Conservation (phyloP, 2,797 vertebrate species). For the Fratercula arctica region DNA sequence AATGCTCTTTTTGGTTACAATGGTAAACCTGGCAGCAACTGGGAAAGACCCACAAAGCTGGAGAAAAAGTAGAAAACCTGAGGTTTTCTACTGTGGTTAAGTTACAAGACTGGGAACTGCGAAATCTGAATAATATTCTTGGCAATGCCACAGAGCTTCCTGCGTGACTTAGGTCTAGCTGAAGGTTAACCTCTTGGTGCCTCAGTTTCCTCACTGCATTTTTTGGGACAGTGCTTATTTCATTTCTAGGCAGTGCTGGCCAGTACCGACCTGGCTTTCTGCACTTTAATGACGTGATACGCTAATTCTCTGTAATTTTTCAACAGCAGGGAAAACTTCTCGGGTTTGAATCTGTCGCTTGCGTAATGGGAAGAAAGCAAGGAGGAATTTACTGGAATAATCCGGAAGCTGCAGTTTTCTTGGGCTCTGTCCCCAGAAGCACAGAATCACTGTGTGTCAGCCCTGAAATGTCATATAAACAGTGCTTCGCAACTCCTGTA, state of each 20-base stretch:
- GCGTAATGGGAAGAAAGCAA: neutral
- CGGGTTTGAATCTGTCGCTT: neutral
- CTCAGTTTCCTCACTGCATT: slow-evolving; percentile 16
- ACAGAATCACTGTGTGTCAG: neutral
- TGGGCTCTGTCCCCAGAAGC: slow-evolving; percentile 25
- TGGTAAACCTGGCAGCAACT: slow-evolving; percentile 33
- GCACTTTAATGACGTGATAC: neutral
- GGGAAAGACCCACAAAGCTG: slow-evolving; percentile 17
- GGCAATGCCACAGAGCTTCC: neutral
- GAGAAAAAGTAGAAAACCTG: slow-evolving; percentile 11
- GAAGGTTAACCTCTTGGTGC: slow-evolving; percentile 20
- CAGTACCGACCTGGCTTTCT: neutral
- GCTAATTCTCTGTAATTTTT: neutral
- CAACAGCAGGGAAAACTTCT: neutral
- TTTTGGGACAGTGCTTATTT: neutral
- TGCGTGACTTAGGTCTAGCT: neutral
- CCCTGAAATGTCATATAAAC: slow-evolving; percentile 42
- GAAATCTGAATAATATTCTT: slow-evolving; percentile 35
- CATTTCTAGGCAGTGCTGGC: neutral
- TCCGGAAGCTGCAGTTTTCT: neutral
- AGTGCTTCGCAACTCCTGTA: neutral
- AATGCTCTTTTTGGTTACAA: slow-evolving; percentile 31
- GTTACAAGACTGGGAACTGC: slow-evolving; percentile 27
- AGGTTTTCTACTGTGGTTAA: neutral
- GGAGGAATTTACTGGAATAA: slow-evolving; percentile 26